These are phyloP conservation scores for Aviceda subcristata DNA, from an alignment of 2,113 vertebrate genomes.

Conservation along the genomic window DNA sequence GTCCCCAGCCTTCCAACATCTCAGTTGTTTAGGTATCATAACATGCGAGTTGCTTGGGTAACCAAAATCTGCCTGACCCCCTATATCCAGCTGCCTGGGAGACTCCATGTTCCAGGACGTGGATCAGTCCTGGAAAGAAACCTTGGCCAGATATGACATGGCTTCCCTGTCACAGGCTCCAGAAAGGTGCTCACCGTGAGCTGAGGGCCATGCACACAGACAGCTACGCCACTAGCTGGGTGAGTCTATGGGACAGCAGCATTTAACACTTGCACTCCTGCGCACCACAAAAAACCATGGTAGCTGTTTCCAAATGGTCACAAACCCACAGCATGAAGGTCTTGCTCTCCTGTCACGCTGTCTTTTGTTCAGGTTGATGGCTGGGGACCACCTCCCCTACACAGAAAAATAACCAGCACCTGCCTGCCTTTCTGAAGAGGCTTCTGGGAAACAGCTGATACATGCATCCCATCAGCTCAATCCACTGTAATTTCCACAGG, in stretches of 20 bases:
- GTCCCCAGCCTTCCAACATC: slow-evolving; percentile 22
- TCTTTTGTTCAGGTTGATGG: not conserved
- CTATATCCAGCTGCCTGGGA: not conserved
- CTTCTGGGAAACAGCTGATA: not conserved
- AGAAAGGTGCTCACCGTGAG: not conserved
- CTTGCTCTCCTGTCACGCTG: not conserved
- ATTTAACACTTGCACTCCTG: not conserved
- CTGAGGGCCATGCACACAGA: not conserved
- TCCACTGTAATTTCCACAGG: not conserved
- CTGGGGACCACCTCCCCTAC: not conserved
- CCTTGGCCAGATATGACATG: not conserved
- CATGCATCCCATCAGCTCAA: not conserved
- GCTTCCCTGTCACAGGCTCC: not conserved
- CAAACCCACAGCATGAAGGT: not conserved
- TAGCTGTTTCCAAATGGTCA: not conserved
- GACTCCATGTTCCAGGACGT: not conserved
- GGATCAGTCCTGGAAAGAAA: not conserved
- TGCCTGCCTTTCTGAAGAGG: not conserved
- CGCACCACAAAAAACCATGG: not conserved
- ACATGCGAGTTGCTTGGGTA: slow-evolving; percentile 51
- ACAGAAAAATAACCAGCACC: not conserved
- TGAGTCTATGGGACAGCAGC: not conserved
- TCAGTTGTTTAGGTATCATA: slow-evolving; percentile 63
- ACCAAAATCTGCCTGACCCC: slow-evolving; percentile 27
- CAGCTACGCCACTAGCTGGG: fast-evolving